Evolutionary conservation across 1,140 invertebrate species (phyloP), one percentile per base, ranked within the genome.

Genomic region (Drepana arcuata): DNA sequence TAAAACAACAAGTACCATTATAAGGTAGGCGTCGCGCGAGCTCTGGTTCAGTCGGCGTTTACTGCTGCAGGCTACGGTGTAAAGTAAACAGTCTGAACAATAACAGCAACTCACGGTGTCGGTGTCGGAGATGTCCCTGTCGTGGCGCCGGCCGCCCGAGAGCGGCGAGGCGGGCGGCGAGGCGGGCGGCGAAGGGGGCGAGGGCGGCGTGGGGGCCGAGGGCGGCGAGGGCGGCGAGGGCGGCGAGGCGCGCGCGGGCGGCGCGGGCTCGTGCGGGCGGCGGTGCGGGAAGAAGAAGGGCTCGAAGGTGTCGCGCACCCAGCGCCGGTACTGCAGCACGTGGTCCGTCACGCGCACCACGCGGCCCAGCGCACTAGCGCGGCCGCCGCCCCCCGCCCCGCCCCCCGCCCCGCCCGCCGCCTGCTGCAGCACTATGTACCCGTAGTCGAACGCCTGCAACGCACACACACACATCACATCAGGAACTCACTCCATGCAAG

Each of bases 271-370:
- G 23, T 38, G 48, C 40, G 15, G 27, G 50, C 39, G 48, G 29
- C 59, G 50, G 31, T 44, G 64, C 58, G 64, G 70, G 63, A 74
- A 74, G 68, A 78, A 83, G 63, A 59, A 68, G 49, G 80, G 59
- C 50, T 81, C 60, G 81, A 90, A 90, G 54, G 85, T 89, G 60
- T 88, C 86, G 44, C 88, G 87, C 49, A 92, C 89, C 89, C 90
- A 92, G 48, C 87, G 87, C 44, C 96, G 88, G 75, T 98, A 97
- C 32, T 93, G 89, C 55, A 98, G 91, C 26, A 98, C 96, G 81
- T 97, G 93, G 83, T 98, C 95, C 9, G 95, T 96, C 38, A 98
- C 92, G 48, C 93, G 89, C 38, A 98, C 89, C 48, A 98, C 95
- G 52, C 95, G 90, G 46, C 95, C 95, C 43, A 97, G 85, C 73